These are phyloP conservation scores for Illadopsis cleaveri DNA, from an alignment of 2,113 vertebrate species.

Conservation along the genomic window DNA sequence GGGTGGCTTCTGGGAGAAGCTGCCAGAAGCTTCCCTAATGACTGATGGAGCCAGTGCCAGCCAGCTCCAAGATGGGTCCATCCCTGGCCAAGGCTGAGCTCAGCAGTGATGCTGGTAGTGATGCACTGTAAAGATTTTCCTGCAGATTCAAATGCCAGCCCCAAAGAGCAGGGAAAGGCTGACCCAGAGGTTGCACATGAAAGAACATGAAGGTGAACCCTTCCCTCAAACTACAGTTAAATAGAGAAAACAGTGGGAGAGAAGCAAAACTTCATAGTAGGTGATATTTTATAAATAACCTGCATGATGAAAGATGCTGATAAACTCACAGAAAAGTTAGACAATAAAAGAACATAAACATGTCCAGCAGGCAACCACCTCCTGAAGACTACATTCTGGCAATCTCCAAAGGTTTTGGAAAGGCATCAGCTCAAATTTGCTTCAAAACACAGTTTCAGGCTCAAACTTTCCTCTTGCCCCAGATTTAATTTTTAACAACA, in stretches of 20 bases:
- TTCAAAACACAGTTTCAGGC: background rate
- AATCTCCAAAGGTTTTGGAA: background rate
- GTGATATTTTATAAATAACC: background rate
- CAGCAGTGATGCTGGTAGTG: fast-evolving
- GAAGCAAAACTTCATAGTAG: background rate
- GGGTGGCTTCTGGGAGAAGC: background rate
- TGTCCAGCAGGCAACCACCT: background rate
- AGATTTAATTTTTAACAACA: slow-evolving; percentile 18
- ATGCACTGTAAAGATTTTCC: background rate
- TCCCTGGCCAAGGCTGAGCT: background rate
- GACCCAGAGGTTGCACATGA: background rate
- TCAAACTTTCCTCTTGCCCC: background rate
- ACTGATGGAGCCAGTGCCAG: background rate
- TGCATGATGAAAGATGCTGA: background rate
- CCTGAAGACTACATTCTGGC: background rate
- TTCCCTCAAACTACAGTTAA: background rate
- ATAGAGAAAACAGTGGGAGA: background rate
- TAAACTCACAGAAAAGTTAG: background rate
- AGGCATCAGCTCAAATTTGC: background rate
- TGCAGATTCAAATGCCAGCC: background rate
- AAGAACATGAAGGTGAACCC: background rate
- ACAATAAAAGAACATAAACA: fast-evolving
- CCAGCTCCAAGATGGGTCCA: too few species aligned
- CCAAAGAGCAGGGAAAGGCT: background rate
- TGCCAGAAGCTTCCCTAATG: background rate